Evolutionary conservation across 1,140 invertebrate genomes (phyloP), one percentile per base, ranked within the genome.

Genomic region (Drosophila bocqueti): DNA sequence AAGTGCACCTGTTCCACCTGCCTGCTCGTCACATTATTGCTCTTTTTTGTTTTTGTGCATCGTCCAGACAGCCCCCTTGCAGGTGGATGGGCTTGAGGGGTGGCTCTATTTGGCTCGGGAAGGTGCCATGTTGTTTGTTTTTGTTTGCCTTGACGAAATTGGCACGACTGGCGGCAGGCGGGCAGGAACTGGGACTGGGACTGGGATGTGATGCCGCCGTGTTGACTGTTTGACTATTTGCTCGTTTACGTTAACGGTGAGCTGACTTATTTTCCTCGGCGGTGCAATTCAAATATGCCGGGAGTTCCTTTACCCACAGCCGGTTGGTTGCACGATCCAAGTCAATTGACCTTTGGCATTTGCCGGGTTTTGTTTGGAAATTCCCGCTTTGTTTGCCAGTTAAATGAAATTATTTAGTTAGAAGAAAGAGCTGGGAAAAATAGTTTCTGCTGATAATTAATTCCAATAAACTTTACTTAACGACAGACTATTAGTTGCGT

Each of bases 191-290:
- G 8, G 42, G 18, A 10, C 42, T 11, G 43, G 43, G 15, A 4
- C 21, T 24, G 45, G 21, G 21, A 24, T 24, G 40, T 9, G 21
- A 16, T 57, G 80, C 73, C 72, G 84, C 47, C 73, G 67, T 89
- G 81, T 89, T 89, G 84, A 89, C 84, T 89, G 82, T 84, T 87
- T 87, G 76, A 77, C 83, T 89, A 83, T 83, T 87, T 89, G 84
- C 78, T 81, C 69, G 81, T 83, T 83, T 72, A 50, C 71, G 59
- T 80, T 71, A 82, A 54, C 73, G 52, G 60, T 67, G 54, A 80
- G 76, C 76, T 81, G 81, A 87, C 76, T 89, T 89, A 81, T 81
- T 81, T 78, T 79, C 58, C 84, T 71, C 83, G 68, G 65, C 61
- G 84, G 65, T 78, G 74, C 81, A 81, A 78, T 89, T 89, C 79